Base-by-base conservation (phyloP, 2,113 vertebrate genomes). In the Scortum barcoo region DNA sequence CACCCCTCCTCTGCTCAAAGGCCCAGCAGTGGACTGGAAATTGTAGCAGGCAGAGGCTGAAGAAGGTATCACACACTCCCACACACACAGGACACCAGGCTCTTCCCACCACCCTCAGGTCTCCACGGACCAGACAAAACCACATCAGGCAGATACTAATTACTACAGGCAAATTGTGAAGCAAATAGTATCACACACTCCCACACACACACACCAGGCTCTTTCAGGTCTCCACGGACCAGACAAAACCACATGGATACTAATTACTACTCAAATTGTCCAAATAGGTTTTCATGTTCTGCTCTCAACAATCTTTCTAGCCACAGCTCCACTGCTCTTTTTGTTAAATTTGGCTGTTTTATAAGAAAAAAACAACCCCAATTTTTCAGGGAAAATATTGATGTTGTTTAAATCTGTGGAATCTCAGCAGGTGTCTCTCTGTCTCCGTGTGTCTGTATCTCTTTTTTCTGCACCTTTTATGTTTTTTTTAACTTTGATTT, bases 41-140 rank as follows among this genome's bases (percentile, higher is more conserved):
- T 46, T 88, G 82, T 74, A 88, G 76, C 85, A 51, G 78, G 73
- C 74, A 60, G 77, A 87, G 80, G 77, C 72, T 71, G 56, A 88
- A 86, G 86, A 93, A 87, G 90, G 88, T 90, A 91, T 66, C 72
- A 56, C 81, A 58, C 85, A 73, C 86, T 73, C 86, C 51, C 77
- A 78, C 72, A 44, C 16, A 40, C 69, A 42, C 50, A 8, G n/a
- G n/a, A n/a, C 7, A 73, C 19, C 61, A 38, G 28, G 72, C 71
- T 56, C 51, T 51, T 26, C n/a, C n/a, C n/a, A n/a, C n/a, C n/a
- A n/a, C n/a, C n/a, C n/a, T 38, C 60, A 79, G 54, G 1, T 50
- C 61, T 81, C 58, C 53, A 17, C 48, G 28, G 75, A 62, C 42
- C n/a, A 33, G 57, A 57, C 54, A 74, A 72, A 72, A 56, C 33